Percentiles rank a stretch among this genome's conserved stretches.
phyloP scores from a whole-genome alignment of 1,140 invertebrate genomes.

The Helicoverpa zea region DNA sequence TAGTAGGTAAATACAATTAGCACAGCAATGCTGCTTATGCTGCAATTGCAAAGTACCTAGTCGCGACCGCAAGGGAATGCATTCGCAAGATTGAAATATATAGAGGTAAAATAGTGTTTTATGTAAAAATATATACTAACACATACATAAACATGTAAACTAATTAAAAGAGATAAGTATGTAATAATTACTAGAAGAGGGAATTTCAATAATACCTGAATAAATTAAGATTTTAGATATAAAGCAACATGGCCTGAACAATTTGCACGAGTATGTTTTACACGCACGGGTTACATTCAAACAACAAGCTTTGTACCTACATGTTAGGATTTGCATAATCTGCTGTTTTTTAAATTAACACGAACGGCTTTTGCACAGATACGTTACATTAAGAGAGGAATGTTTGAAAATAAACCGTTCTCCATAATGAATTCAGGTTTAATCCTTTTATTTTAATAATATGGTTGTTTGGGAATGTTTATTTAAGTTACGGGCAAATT shows the following conservation, averaged over 20 bases:
- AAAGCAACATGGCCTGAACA: slow-evolving; percentile 15
- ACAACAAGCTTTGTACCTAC: slow-evolving; percentile 33
- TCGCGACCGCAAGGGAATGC: too few species aligned
- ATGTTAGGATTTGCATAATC: slow-evolving; percentile 47
- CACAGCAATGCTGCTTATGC: background rate
- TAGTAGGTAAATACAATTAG: background rate
- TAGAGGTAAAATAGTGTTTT: too few species aligned
- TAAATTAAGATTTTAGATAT: background rate
- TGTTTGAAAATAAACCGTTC: slow-evolving; percentile 16
- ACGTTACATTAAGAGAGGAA: background rate
- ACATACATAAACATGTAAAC: too few species aligned
- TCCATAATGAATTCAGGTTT: background rate
- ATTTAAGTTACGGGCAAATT: background rate
- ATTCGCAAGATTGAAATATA: too few species aligned
- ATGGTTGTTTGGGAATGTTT: background rate
- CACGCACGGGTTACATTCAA: slow-evolving; percentile 18
- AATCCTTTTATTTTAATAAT: background rate
- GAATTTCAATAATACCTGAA: background rate
- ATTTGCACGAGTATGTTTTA: slow-evolving; percentile 23
- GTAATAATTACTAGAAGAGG: background rate
- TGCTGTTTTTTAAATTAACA: slow-evolving; percentile 40
- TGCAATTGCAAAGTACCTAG: too few species aligned
- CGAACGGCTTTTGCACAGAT: slow-evolving; percentile 12
- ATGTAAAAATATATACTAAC: too few species aligned
- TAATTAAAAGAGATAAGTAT: too few species aligned